Conservation (phyloP, 1,140 invertebrate genomes). For the Trichomalopsis sarcophagae region DNA sequence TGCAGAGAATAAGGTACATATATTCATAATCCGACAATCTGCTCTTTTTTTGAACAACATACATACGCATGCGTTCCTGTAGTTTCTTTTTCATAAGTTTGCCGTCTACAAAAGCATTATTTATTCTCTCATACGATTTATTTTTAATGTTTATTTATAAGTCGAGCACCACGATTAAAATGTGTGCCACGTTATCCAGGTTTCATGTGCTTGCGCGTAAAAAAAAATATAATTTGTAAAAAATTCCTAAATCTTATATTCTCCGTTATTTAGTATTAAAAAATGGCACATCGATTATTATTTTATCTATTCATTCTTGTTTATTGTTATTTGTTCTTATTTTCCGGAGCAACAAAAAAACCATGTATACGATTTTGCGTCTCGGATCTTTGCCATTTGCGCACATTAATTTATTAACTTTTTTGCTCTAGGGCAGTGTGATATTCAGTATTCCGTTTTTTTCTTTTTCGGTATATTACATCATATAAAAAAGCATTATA, state of each 20-base stretch:
- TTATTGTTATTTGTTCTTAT: constrained; percentile 30
- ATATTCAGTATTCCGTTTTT: constrained; percentile 39
- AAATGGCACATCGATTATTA: constrained; percentile 62
- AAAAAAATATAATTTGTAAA: constrained; percentile 66
- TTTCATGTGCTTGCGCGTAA: constrained; percentile 53
- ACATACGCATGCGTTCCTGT: constrained; percentile 42
- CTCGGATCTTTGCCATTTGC: constrained; percentile 15
- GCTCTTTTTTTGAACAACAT: constrained; percentile 53
- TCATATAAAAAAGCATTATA: constrained; percentile 43
- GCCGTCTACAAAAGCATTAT: neutral
- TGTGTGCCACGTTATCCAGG: constrained; percentile 42
- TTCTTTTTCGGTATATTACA: constrained; percentile 11
- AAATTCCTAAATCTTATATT: constrained; percentile 59
- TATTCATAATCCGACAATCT: neutral
- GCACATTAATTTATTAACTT: constrained; percentile 20
- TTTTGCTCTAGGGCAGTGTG: constrained; percentile 47
- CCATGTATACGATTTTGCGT: neutral
- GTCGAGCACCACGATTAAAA: constrained; percentile 47
- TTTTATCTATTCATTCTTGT: constrained; percentile 13
- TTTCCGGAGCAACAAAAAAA: constrained; percentile 40
- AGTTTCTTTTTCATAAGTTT: neutral
- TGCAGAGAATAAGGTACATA: constrained; percentile 46
- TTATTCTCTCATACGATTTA: neutral
- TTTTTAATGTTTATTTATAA: constrained; percentile 39
- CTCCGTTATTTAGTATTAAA: constrained; percentile 59